A percentile compares a stretch with the other conserved stretches of the same genome.
These are phyloP conservation scores for Orthochromis indermauri DNA, from an alignment of 2,113 vertebrate genomes.

Conservation along the genomic window DNA sequence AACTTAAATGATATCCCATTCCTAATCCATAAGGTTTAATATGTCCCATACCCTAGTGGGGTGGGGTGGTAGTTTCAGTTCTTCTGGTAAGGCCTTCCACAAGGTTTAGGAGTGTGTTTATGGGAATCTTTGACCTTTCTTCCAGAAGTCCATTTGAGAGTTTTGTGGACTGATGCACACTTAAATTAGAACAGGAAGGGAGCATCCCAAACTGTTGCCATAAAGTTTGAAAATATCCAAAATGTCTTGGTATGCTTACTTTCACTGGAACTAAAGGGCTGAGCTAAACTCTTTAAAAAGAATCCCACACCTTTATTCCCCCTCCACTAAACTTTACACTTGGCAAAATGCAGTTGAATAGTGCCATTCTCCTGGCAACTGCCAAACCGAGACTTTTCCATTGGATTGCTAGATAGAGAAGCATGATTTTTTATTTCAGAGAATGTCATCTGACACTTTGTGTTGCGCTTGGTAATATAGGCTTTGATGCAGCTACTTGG, in stretches of 20 bases:
- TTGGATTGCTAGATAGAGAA: background rate
- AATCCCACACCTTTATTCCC: background rate
- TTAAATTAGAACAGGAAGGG: background rate
- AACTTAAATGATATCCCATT: background rate
- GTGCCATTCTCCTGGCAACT: background rate
- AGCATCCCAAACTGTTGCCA: background rate
- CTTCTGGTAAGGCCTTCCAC: background rate
- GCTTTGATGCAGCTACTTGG: background rate
- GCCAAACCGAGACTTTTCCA: background rate
- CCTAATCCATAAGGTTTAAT: background rate
- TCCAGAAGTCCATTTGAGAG: background rate
- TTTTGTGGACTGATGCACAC: background rate
- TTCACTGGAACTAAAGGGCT: background rate
- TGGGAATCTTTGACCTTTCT: background rate
- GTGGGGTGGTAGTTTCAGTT: background rate
- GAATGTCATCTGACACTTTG: background rate
- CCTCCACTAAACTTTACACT: background rate
- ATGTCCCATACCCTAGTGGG: background rate
- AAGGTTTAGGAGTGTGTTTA: background rate
- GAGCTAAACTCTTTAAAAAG: background rate
- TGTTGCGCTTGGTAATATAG: background rate
- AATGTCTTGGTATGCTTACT: background rate
- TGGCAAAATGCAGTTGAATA: background rate
- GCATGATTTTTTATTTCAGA: background rate
- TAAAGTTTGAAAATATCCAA: background rate